Evolutionary conservation across 2,113 vertebrate genomes (phyloP), one percentile per base, ranked within the genome.

Genomic region (Vulpes ferrilata): DNA sequence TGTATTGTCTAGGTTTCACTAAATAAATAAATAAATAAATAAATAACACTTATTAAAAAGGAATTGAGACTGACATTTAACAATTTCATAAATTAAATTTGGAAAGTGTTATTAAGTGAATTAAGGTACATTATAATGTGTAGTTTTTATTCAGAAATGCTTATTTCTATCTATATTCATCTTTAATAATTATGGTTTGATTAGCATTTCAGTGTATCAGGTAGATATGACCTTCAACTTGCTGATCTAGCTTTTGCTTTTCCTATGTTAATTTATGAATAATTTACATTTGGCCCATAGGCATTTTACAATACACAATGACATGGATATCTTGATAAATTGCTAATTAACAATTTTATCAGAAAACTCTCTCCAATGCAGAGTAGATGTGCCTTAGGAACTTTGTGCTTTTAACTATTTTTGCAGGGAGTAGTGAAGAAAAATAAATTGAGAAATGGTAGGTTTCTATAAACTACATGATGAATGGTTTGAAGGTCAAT

Each of bases 291-390:
- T 88, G 82, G 93, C 87, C 71, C 84, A 88, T 82, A 95, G 96
- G 90, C 64, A 97, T 97, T 96, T 96, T 94, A 95, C 65, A 94
- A 73, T 88, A 90, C 84, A 88, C 92, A 97, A 69, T 93, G 97
- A 96, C 96, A 96, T 38, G 93, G 76, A 53, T 97, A 92, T 97
- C 84, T 97, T 97, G 96, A 97, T 97, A 93, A 93, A n/a, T 65
- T 95, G n/a, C 96, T 98, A 97, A 97, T 97, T 97, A 96, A 90
- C 73, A 86, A 95, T 97, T 92, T 95, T 97, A 94, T 96, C 89
- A 90, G 76, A 76, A 84, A 87, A 53, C 55, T 95, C 35, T 93
- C 67, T 43, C 84, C 80, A 85, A 3, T 64, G 84, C 12, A 92
- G 53, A 97, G 65, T 4, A 97, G 80, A 64, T 43, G 81, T 85